Conservation (phyloP, 2,888 invertebrate genomes). For the Platycheirus rosarum region DNA sequence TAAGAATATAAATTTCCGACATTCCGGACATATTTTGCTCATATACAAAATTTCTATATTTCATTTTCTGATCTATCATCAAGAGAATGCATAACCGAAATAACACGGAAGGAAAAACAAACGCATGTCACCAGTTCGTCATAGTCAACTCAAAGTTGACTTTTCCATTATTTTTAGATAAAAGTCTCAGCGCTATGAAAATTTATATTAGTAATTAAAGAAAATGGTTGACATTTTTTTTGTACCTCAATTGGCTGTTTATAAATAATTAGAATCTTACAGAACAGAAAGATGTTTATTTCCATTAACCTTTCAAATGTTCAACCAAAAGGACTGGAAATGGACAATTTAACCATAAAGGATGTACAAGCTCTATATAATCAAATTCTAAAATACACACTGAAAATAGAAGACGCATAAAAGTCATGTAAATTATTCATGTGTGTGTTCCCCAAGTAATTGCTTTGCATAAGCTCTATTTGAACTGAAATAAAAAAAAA, state of each 20-base stretch:
- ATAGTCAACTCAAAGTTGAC: constrained; percentile 30
- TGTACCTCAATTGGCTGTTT: not conserved
- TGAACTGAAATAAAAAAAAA: constrained; percentile 80
- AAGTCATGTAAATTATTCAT: constrained; percentile 11
- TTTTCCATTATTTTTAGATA: constrained; percentile 54
- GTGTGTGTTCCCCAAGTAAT: constrained; percentile 38
- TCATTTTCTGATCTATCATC: constrained; percentile 26
- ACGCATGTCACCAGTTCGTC: constrained; percentile 48
- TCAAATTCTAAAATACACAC: too few species aligned
- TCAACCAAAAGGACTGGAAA: too few species aligned
- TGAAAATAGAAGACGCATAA: too few species aligned
- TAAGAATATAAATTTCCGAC: not conserved
- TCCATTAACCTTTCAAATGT: too few species aligned
- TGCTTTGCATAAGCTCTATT: too few species aligned
- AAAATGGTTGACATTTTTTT: too few species aligned
- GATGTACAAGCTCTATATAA: too few species aligned
- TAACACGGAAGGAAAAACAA: constrained; percentile 46
- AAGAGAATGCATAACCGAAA: constrained; percentile 28
- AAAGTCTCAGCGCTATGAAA: constrained; percentile 58
- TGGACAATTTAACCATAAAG: too few species aligned
- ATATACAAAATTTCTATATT: constrained; percentile 7
- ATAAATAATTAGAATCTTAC: too few species aligned
- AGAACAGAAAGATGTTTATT: too few species aligned
- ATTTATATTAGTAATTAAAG: constrained; percentile 26
- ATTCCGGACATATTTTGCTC: not conserved